Evolutionary conservation across 2,888 invertebrate genomes (phyloP).

Genomic region (Perizoma flavofasciatum): DNA sequence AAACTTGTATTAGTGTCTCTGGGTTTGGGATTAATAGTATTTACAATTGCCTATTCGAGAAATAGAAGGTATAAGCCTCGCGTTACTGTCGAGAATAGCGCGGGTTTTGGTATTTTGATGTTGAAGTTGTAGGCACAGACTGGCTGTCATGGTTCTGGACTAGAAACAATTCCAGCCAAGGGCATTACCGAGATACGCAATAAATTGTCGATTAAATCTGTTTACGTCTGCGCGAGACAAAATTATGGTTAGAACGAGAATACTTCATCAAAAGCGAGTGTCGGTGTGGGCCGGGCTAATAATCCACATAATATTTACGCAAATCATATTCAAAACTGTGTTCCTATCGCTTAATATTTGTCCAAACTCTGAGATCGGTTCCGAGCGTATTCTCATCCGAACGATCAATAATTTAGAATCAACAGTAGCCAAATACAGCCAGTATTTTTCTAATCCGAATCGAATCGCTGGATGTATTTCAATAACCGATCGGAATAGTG

Average conservation of each 20-base stretch:
- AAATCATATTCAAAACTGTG: conserved; percentile 57
- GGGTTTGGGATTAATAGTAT: conserved; percentile 34
- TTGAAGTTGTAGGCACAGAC: conserved; percentile 14
- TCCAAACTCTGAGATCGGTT: conserved; percentile 26
- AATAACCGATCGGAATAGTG: conserved; percentile 59
- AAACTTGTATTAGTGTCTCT: conserved; percentile 34
- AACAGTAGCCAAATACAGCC: conserved; percentile 72
- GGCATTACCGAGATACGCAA: conserved; percentile 53
- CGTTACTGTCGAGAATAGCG: conserved; percentile 17
- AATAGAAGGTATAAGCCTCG: conserved; percentile 29
- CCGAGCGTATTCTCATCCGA: conserved; percentile 36
- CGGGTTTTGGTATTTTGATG: conserved; percentile 1
- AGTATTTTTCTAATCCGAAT: conserved; percentile 67
- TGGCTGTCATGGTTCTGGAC: conserved; percentile 15
- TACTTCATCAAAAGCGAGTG: conserved; percentile 42
- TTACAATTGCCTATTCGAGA: conserved; percentile 30
- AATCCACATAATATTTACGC: conserved; percentile 59
- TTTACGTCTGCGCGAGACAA: conserved; percentile 50
- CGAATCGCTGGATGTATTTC: conserved; percentile 74
- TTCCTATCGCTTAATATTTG: conserved; percentile 53
- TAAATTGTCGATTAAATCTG: conserved; percentile 62
- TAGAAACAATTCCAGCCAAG: conserved; percentile 44
- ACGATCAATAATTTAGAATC: conserved; percentile 75
- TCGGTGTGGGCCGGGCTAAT: conserved; percentile 36
- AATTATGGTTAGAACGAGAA: conserved; percentile 48